A percentile compares a stretch with the other conserved stretches of the same genome.
These are phyloP conservation scores for Leptinotarsa lineolata DNA, from an alignment of 1,140 invertebrate species.

Conservation along the genomic window DNA sequence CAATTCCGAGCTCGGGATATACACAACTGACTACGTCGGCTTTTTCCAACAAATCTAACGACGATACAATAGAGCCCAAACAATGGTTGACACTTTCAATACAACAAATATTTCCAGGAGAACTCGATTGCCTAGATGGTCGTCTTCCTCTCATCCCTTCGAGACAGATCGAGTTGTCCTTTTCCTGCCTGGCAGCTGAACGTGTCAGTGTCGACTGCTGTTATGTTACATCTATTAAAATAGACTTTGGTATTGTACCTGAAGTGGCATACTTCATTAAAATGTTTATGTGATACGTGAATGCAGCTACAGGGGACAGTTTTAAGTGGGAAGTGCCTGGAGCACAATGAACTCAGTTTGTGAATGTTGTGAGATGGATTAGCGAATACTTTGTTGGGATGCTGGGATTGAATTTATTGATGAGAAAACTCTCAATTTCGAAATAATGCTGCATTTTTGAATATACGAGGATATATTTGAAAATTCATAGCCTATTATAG, in stretches of 20 bases:
- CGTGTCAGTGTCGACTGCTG: slow-evolving; percentile 46
- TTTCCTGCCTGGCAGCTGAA: slow-evolving; percentile 40
- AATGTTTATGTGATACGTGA: slow-evolving; percentile 49
- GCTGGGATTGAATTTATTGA: too few relatives aligned
- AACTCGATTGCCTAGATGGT: background rate
- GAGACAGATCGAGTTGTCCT: background rate
- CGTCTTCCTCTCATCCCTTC: slow-evolving; percentile 12
- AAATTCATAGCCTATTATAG: too few relatives aligned
- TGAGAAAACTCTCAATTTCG: too few relatives aligned
- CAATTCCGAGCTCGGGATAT: background rate
- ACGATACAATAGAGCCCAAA: slow-evolving; percentile 26
- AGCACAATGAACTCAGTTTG: slow-evolving; percentile 5
- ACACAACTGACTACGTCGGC: slow-evolving; percentile 19
- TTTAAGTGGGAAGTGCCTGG: slow-evolving; percentile 23
- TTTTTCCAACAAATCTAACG: slow-evolving; percentile 33
- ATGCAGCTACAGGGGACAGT: slow-evolving; percentile 42
- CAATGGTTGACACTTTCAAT: slow-evolving; percentile 31
- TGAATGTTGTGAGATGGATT: background rate
- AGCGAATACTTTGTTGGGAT: background rate
- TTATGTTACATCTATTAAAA: slow-evolving; percentile 51
- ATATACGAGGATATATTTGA: too few relatives aligned
- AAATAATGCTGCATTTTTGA: too few relatives aligned
- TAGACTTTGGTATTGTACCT: slow-evolving; percentile 47
- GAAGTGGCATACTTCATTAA: slow-evolving; percentile 52
- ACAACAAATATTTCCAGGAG: slow-evolving; percentile 26